A percentile compares a stretch with the other conserved stretches of the same genome.
These are phyloP conservation scores for Meda fulgida DNA, from an alignment of 2,797 vertebrate species.

Conservation along the genomic window DNA sequence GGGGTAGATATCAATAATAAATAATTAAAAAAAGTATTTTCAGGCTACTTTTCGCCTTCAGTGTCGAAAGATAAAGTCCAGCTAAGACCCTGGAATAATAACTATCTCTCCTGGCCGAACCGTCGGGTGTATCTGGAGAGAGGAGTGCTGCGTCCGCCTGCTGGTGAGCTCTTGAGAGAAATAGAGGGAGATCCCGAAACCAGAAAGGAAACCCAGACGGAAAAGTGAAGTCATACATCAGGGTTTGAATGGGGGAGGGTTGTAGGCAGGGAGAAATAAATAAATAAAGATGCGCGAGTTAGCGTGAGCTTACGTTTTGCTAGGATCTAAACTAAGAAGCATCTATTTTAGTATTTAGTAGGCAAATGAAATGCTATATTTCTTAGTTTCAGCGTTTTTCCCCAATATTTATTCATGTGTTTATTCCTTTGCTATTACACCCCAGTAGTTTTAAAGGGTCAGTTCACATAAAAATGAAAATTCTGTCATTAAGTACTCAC, in stretches of 20 bases:
- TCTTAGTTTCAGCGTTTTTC: background rate
- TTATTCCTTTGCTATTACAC: background rate
- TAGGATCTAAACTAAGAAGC: background rate
- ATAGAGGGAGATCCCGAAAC: conserved; percentile 89
- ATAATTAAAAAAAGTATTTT: background rate
- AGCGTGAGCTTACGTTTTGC: background rate
- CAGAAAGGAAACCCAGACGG: conserved; percentile 94
- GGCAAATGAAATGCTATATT: background rate
- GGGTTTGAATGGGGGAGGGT: conserved; percentile 74
- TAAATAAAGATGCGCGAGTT: conserved; percentile 10
- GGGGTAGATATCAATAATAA: background rate
- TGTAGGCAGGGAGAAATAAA: background rate
- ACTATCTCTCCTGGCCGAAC: conserved; percentile 45
- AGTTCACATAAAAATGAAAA: too few relatives aligned
- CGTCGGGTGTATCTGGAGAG: conserved; percentile 29
- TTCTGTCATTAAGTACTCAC: too few relatives aligned
- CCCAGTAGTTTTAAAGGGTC: background rate
- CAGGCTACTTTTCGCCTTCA: background rate
- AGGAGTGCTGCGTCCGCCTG: conserved; percentile 58
- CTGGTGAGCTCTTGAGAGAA: conserved; percentile 75
- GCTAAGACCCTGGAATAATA: background rate
- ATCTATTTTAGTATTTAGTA: background rate
- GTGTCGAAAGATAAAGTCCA: background rate
- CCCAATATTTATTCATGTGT: background rate
- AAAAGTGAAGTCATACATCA: conserved; percentile 98